These are phyloP conservation scores for Caenorhabditis remanei DNA, from an alignment of 1,140 invertebrate genomes.

Conservation along the genomic window DNA sequence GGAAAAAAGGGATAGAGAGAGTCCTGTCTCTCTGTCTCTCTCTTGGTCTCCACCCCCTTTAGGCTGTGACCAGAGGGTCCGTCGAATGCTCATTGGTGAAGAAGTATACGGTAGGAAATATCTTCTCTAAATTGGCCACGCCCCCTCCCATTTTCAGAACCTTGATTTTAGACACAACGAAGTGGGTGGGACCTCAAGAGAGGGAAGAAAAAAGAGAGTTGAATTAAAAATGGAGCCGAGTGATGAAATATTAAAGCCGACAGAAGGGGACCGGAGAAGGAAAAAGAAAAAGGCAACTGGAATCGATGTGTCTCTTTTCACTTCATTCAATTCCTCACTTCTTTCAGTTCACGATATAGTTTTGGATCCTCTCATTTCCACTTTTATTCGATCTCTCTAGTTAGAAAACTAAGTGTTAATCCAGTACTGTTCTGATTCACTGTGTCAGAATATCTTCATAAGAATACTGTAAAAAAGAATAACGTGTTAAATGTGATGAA, in stretches of 20 bases:
- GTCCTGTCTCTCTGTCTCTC: not conserved
- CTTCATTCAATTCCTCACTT: not conserved
- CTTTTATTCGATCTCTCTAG: too few species aligned
- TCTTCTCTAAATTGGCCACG: not conserved
- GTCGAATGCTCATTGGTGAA: not conserved
- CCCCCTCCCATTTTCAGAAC: conserved; percentile 32
- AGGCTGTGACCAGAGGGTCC: conserved; percentile 11
- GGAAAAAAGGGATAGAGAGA: conserved; percentile 26
- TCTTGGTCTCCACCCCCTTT: conserved; percentile 38
- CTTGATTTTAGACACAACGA: conserved; percentile 25
- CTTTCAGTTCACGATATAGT: not conserved
- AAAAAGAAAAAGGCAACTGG: conserved; percentile 32
- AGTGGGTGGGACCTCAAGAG: not conserved
- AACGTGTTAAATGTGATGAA: too few species aligned
- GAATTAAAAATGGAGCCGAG: conserved; percentile 54
- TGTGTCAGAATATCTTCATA: too few species aligned
- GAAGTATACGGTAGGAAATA: conserved; percentile 7
- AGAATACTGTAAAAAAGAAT: too few species aligned
- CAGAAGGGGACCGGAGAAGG: not conserved
- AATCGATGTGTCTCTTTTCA: conserved; percentile 29
- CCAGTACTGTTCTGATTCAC: too few species aligned
- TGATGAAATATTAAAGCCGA: conserved; percentile 54
- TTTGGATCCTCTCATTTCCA: too few species aligned
- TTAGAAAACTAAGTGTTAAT: too few species aligned
- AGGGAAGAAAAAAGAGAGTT: conserved; percentile 29